Evolutionary conservation across 2,888 invertebrate species (phyloP).

Genomic region (Tachystola acroxantha): DNA sequence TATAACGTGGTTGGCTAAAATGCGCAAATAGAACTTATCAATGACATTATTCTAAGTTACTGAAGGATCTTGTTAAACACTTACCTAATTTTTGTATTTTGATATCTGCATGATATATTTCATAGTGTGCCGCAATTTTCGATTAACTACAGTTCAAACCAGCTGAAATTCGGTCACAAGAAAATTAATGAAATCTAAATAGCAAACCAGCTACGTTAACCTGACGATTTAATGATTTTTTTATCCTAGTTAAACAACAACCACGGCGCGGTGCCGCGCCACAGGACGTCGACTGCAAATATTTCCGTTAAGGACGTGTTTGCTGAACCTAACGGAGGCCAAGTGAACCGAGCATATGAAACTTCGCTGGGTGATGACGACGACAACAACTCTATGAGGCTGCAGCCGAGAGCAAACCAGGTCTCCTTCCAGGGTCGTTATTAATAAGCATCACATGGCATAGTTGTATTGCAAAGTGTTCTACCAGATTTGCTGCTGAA

Average conservation of each 20-base stretch:
- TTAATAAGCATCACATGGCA: constrained; percentile 28
- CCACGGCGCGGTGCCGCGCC: constrained; percentile 79
- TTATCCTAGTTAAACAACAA: constrained; percentile 78
- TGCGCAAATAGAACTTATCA: too few species aligned
- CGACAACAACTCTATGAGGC: constrained; percentile 84
- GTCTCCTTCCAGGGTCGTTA: constrained; percentile 78
- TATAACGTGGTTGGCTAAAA: too few species aligned
- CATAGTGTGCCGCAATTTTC: too few species aligned
- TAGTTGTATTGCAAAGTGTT: constrained; percentile 10
- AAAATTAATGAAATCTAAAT: too few species aligned
- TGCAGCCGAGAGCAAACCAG: constrained; percentile 82
- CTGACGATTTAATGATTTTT: too few species aligned
- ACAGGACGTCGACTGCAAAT: constrained; percentile 86
- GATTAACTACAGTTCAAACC: too few species aligned
- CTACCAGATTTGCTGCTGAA: constrained; percentile 47
- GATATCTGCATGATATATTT: too few species aligned
- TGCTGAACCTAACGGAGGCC: constrained; percentile 84
- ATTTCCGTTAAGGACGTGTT: constrained; percentile 90
- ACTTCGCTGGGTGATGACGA: constrained; percentile 81
- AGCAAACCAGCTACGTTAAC: too few species aligned
- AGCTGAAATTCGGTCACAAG: too few species aligned
- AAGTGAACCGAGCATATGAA: constrained; percentile 88
- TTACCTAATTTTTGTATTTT: too few species aligned
- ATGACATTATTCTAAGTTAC: too few species aligned
- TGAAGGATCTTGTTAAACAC: too few species aligned